Evolutionary conservation across 2,888 invertebrate species (phyloP).

Genomic region (Sminthurinus aureus): DNA sequence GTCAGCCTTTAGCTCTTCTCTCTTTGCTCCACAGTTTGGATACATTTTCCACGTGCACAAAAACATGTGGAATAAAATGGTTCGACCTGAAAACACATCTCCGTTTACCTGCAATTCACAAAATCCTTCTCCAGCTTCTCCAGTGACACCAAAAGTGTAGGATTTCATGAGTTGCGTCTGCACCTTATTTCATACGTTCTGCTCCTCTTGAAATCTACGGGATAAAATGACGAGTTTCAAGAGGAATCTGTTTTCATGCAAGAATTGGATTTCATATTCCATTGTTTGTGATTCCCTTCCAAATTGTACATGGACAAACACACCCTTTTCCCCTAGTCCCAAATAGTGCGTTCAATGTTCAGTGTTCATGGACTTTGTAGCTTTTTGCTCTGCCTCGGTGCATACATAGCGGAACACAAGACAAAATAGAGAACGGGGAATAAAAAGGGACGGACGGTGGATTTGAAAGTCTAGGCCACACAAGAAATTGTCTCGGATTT

Average conservation of each 20-base stretch:
- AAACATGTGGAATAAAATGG: no score
- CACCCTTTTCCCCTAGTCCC: neutral
- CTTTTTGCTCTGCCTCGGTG: neutral
- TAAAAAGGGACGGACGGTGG: constrained; percentile 24
- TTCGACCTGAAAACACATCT: no score
- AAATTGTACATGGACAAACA: no score
- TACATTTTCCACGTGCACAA: no score
- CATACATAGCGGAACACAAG: neutral
- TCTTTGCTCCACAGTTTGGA: no score
- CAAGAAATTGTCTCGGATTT: constrained; percentile 35
- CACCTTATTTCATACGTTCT: no score
- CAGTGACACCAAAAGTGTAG: constrained; percentile 3
- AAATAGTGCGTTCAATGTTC: constrained; percentile 34
- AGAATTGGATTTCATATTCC: constrained; percentile 5
- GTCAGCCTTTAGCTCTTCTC: no score
- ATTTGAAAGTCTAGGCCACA: constrained; percentile 38
- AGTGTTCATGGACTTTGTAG: constrained; percentile 27
- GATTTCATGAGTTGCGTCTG: constrained; percentile 5
- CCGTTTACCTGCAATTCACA: no score
- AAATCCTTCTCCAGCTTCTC: no score
- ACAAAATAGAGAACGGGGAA: neutral
- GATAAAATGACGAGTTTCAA: constrained; percentile 26
- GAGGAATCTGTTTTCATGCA: neutral
- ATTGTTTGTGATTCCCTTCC: neutral
- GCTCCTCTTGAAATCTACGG: neutral